A percentile compares a stretch with the other conserved stretches of the same genome.
Conservation (phyloP, 2,888 invertebrate genomes). For the Tachina fera region DNA sequence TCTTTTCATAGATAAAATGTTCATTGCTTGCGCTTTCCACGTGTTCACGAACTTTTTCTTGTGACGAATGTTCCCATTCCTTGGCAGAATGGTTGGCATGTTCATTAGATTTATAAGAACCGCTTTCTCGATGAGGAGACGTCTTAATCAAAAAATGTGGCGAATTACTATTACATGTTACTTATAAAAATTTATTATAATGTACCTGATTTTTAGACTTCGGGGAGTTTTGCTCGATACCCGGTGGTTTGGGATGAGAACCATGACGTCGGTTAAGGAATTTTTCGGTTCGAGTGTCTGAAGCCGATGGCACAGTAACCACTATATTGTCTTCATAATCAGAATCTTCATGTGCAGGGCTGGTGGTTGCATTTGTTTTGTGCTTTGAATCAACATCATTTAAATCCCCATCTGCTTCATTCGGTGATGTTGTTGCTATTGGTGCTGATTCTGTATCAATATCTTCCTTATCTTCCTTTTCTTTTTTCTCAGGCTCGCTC, state of each 20-base stretch:
- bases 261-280: conserved; percentile 72
- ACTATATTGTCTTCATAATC: conserved; percentile 86
- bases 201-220: conserved; percentile 69
- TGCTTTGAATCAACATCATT: conserved; percentile 49
- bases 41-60: conserved; percentile 52
- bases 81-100: conserved; percentile 31
- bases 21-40: conserved; percentile 47
- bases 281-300: conserved; percentile 73
- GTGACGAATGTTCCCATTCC: conserved; percentile 59
- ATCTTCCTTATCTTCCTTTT: conserved; percentile 22
- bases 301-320: conserved; percentile 84
- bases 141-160: conserved; percentile 17
- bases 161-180: neutral
- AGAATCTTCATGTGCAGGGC: conserved; percentile 82
- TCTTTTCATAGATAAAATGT: conserved; percentile 64
- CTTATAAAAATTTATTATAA: neutral
- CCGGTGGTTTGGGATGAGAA: conserved; percentile 83
- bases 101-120: conserved; percentile 56
- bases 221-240: conserved; percentile 81
- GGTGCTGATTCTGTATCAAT: conserved; percentile 4
- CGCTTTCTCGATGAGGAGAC: conserved; percentile 53
- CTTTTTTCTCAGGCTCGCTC: conserved; percentile 44
- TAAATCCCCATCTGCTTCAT: neutral
- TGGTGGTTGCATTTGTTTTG: conserved; percentile 36
- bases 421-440: neutral